Conservation (phyloP, 2,888 invertebrate species). For the Galerucella nymphaeae region DNA sequence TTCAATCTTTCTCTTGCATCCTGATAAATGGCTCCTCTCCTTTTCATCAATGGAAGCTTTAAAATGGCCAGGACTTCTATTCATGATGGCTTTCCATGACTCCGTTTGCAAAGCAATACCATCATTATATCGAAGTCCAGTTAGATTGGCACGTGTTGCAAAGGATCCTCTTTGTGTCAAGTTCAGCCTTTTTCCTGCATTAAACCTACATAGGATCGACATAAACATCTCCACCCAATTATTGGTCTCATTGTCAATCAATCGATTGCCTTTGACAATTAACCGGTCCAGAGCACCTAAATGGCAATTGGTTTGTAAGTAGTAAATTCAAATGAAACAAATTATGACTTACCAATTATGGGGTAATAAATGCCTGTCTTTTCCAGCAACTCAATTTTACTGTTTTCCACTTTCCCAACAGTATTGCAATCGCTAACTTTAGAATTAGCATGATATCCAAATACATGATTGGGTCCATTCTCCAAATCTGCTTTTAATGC, state of each 20-base stretch:
- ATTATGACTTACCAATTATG: neutral
- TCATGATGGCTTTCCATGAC: neutral
- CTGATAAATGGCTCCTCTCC: no score
- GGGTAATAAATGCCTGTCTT: neutral
- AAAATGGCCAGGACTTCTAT: no score
- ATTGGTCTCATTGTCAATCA: neutral
- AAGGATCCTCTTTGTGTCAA: constrained; percentile 18
- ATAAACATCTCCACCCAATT: constrained; percentile 20
- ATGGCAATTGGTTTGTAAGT: neutral
- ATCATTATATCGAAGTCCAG: neutral
- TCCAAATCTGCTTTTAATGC: neutral
- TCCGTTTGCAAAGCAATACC: neutral
- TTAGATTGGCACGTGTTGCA: constrained; percentile 7
- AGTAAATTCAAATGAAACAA: neutral
- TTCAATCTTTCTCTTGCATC: no score
- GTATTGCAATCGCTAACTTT: neutral
- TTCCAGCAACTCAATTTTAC: neutral
- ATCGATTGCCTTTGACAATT: neutral
- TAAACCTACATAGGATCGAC: constrained; percentile 10
- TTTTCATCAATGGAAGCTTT: no score
- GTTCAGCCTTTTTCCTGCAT: constrained; percentile 21
- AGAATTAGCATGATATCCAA: neutral
- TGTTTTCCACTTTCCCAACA: neutral
- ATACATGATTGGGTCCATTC: constrained; percentile 4
- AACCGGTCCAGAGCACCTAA: neutral